These are phyloP conservation scores for Equus quagga DNA, from an alignment of 2,113 vertebrate genomes.

Conservation along the genomic window DNA sequence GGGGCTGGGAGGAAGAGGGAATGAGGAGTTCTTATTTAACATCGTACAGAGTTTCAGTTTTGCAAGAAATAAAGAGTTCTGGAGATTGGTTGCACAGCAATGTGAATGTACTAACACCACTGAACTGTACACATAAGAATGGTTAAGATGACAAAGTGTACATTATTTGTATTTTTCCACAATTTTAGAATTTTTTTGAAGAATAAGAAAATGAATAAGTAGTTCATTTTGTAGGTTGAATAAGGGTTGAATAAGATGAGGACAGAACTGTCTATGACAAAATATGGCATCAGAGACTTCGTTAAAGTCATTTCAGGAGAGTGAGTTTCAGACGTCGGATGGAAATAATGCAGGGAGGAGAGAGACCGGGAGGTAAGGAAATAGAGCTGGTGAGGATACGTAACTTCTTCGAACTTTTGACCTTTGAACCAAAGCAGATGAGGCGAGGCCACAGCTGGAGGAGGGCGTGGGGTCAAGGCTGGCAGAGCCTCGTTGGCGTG, in stretches of 20 bases:
- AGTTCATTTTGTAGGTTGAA: background rate
- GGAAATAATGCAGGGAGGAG: background rate
- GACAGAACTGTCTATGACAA: background rate
- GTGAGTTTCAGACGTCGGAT: background rate
- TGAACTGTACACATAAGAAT: background rate
- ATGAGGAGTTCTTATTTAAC: background rate
- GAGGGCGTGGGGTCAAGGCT: background rate
- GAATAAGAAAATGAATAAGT: background rate
- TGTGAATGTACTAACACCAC: background rate
- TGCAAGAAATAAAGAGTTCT: background rate
- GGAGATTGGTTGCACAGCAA: background rate
- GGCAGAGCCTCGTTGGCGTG: background rate
- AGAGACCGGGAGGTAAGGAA: background rate
- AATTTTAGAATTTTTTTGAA: background rate
- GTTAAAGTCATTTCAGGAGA: background rate
- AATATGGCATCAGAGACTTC: background rate
- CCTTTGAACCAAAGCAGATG: background rate
- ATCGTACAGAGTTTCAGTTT: background rate
- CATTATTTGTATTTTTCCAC: background rate
- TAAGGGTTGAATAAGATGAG: background rate
- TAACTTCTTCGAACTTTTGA: background rate
- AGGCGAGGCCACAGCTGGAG: background rate
- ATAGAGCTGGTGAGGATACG: background rate
- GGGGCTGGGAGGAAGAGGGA: no score
- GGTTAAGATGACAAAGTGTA: background rate